These are phyloP conservation scores for Euleptes europaea DNA, from an alignment of 2,113 vertebrate genomes.

Conservation along the genomic window DNA sequence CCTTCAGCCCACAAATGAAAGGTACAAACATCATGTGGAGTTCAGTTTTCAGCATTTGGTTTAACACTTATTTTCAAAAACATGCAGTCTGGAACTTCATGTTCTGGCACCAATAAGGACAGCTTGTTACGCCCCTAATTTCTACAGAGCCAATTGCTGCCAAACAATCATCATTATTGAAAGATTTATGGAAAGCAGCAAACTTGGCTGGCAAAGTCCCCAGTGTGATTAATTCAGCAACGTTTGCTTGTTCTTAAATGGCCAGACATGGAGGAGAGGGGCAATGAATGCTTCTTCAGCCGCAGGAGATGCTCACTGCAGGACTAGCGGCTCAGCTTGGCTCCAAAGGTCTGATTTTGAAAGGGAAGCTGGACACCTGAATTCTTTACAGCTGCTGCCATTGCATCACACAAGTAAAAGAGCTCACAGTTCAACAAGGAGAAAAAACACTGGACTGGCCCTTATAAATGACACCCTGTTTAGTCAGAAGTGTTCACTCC, in stretches of 20 bases:
- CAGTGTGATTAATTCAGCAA: background rate
- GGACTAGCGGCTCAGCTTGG: too few species aligned
- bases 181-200: slow-evolving; percentile 50
- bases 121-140: slow-evolving; percentile 72
- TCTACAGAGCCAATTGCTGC: slow-evolving; percentile 71
- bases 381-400: too few species aligned
- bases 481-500: too few species aligned
- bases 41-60: background rate
- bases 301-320: too few species aligned
- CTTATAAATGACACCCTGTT: too few species aligned
- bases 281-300: too few species aligned
- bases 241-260: background rate
- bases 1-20: background rate
- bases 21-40: slow-evolving; percentile 32
- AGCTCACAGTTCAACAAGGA: too few species aligned
- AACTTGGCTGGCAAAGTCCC: slow-evolving; percentile 43
- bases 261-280: too few species aligned
- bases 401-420: too few species aligned
- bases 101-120: slow-evolving; percentile 69
- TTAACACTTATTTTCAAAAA: slow-evolving; percentile 31
- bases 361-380: too few species aligned
- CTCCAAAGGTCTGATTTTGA: too few species aligned
- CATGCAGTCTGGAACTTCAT: slow-evolving; percentile 63
- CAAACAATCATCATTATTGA: slow-evolving; percentile 71
- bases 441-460: too few species aligned